Conservation (phyloP, 2,113 vertebrate species). For the Xiphias gladius region DNA sequence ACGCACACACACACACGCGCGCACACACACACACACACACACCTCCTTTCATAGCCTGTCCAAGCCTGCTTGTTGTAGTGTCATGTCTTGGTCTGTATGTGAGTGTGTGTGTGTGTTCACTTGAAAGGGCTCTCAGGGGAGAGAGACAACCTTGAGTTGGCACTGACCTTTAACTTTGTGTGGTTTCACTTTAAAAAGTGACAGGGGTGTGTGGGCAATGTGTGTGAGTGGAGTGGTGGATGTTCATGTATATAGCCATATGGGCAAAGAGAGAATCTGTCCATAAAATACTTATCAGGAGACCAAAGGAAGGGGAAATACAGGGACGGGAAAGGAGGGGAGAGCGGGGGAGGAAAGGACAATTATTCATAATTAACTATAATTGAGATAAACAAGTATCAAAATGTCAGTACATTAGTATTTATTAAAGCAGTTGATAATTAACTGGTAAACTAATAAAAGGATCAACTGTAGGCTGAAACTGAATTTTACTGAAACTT, state of each 20-base stretch:
- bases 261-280: slow-evolving; percentile 46
- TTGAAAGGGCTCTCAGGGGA: slow-evolving; percentile 65
- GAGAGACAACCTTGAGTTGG: slow-evolving; percentile 73
- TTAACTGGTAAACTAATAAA: slow-evolving; percentile 18
- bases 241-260: slow-evolving; percentile 52
- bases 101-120: slow-evolving; percentile 61
- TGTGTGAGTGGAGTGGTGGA: slow-evolving; percentile 18
- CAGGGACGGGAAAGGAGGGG: background rate
- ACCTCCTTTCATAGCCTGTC: slow-evolving; percentile 62
- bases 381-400: slow-evolving; percentile 26
- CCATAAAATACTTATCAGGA: slow-evolving; percentile 42
- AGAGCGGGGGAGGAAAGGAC: too few relatives aligned
- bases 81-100: slow-evolving; percentile 57
- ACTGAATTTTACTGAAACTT: slow-evolving; percentile 1
- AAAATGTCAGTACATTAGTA: slow-evolving; percentile 18
- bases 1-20: too few relatives aligned
- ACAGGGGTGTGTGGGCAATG: slow-evolving; percentile 40
- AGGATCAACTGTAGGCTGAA: background rate
- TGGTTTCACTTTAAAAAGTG: slow-evolving; percentile 57
- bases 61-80: slow-evolving; percentile 59
- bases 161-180: slow-evolving; percentile 75
- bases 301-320: slow-evolving; percentile 31
- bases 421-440: slow-evolving; percentile 34
- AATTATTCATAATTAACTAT: slow-evolving; percentile 39
- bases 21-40: slow-evolving; percentile 30